Evolutionary conservation across 2,113 vertebrate genomes (phyloP), one percentile per base, ranked within the genome.

Genomic region (Hiodon tergisus): DNA sequence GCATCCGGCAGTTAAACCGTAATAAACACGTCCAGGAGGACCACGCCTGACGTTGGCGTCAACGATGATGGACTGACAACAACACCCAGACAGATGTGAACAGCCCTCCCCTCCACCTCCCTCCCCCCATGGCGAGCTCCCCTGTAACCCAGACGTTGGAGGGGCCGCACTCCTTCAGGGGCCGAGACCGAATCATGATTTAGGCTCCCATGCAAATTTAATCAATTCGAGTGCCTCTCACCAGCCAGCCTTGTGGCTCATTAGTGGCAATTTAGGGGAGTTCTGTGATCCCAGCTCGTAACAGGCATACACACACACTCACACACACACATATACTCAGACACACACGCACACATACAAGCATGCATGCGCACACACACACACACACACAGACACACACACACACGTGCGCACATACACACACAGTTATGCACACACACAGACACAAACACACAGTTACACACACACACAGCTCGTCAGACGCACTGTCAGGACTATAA

Each of bases 141-240:
- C 89, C 84, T 81, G 81, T 86, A 82, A 87, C 79, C 83, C 78
- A 84, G 78, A 81, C 80, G 55, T 51, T 59, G 57, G 14, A 46
- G 71, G 71, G 65, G 65, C 60, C 17, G 76, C 63, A 59, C 70
- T 68, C 75, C 80, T 76, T 81, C 78, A 67, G 76, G 70, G 71
- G 78, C n/a, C 60, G 58, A 53, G 67, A 54, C 51, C 55, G 83
- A 77, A 80, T 86, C 84, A 81, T 90, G 89, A 92, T 91, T 92
- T 91, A 89, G 89, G 83, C 89, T 89, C 82, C 87, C 85, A 92
- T 92, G 90, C 90, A 91, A 92, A 92, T 92, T 92, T 92, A 92
- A 92, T 92, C 91, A 92, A 89, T 92, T 91, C 83, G 81, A 92
- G 91, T 91, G 88, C 85, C 88, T 91, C 90, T 89, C 82, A 78